phyloP scores from a whole-genome alignment of 2,888 invertebrate genomes.

The Lissocephala sabroskyi region DNA sequence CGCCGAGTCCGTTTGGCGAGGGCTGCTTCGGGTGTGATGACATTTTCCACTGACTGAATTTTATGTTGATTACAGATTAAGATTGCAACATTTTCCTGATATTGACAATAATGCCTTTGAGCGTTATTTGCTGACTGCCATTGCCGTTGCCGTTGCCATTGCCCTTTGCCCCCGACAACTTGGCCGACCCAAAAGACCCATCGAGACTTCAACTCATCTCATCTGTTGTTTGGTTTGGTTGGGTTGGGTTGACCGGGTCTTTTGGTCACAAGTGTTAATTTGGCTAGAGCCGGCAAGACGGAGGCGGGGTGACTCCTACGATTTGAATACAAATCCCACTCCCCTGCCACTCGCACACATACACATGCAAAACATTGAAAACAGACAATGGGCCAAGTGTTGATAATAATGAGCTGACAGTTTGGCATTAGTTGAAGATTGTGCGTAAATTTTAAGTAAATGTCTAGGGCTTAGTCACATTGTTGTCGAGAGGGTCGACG shows the following conservation, averaged over 20 bases:
- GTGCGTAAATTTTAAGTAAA: conserved; percentile 48
- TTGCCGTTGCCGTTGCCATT: conserved; percentile 17
- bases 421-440: conserved; percentile 53
- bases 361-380: conserved; percentile 10
- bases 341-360: conserved; percentile 4
- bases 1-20: conserved; percentile 31
- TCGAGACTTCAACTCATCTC: conserved; percentile 5
- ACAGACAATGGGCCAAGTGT: conserved; percentile 43
- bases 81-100: conserved; percentile 59
- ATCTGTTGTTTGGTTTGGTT: conserved; percentile 4
- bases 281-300: conserved; percentile 54
- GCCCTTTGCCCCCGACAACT: background rate
- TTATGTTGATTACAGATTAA: conserved; percentile 66
- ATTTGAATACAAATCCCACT: conserved; percentile 44
- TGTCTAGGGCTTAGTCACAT: conserved; percentile 54
- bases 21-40: conserved; percentile 40
- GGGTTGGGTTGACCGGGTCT: too few species aligned
- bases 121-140: conserved; percentile 42
- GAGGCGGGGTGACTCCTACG: conserved; percentile 19
- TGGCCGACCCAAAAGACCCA: background rate
- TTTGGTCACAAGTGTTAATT: conserved; percentile 49
- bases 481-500: background rate
- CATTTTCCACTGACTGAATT: conserved; percentile 64
- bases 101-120: conserved; percentile 61
- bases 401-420: conserved; percentile 65